Evolutionary conservation across 2,888 invertebrate genomes (phyloP).

Genomic region (Trichogramma evanescens): DNA sequence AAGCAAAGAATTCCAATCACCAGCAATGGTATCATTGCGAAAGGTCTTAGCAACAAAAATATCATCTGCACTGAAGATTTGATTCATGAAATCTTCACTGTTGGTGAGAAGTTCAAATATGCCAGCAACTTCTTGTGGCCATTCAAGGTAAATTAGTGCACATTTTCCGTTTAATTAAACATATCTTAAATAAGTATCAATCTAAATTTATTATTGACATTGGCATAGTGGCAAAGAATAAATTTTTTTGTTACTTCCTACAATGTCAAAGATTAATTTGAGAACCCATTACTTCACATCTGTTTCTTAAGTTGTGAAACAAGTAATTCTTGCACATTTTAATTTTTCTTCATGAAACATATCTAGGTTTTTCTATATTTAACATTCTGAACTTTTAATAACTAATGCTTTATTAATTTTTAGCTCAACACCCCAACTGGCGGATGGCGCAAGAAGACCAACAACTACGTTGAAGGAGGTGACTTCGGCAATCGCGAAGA

Average conservation of each 20-base stretch:
- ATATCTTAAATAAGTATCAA: not conserved
- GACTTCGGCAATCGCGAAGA: constrained; percentile 99
- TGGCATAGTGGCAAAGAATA: constrained; percentile 39
- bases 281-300: constrained; percentile 25
- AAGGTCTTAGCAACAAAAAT: constrained; percentile 66
- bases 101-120: constrained; percentile 78
- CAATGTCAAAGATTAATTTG: constrained; percentile 42
- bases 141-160: constrained; percentile 64
- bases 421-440: constrained; percentile 96
- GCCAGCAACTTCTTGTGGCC: constrained; percentile 99
- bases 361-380: not conserved
- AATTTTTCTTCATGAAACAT: not conserved
- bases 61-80: constrained; percentile 98
- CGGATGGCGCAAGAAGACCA: constrained; percentile 99
- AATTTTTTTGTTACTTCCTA: constrained; percentile 37
- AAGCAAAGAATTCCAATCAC: constrained; percentile 86
- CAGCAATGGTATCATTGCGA: constrained; percentile 89
- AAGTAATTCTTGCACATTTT: constrained; percentile 34
- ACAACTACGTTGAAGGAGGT: constrained; percentile 98
- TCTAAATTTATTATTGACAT: constrained; percentile 30
- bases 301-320: constrained; percentile 23
- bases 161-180: not conserved
- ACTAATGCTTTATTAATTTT: constrained; percentile 40
- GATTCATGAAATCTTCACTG: constrained; percentile 91
- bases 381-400: too few species aligned